Conservation (phyloP, 2,113 vertebrate genomes). For the Bombycilla garrulus region DNA sequence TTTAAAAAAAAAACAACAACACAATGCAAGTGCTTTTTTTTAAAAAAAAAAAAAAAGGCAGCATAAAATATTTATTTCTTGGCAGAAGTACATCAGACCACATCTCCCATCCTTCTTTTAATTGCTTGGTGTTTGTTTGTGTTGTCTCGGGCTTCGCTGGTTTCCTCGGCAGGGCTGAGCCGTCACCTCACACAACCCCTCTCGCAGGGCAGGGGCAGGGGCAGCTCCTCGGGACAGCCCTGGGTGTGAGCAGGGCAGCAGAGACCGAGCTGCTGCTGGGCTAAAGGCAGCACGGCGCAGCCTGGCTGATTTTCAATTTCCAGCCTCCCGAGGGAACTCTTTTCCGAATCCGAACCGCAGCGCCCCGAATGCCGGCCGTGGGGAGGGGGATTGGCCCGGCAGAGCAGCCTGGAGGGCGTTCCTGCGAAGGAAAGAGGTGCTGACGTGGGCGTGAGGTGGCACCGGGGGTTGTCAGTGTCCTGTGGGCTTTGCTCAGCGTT, state of each 20-base stretch:
- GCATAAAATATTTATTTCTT: constrained; percentile 33
- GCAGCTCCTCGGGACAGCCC: not conserved
- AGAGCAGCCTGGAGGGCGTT: not conserved
- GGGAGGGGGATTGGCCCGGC: not conserved
- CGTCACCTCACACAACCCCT: constrained; percentile 31
- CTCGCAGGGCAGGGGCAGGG: not conserved
- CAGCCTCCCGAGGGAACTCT: not conserved
- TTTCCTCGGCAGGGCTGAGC: not conserved
- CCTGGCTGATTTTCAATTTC: rapidly evolving
- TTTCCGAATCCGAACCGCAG: not conserved
- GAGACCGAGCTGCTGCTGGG: rapidly evolving
- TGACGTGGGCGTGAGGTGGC: not conserved
- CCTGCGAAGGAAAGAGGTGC: not conserved
- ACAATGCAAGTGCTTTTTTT: not conserved
- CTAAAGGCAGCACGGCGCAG: not conserved
- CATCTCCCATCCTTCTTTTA: constrained; percentile 53
- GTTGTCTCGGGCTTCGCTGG: constrained; percentile 43
- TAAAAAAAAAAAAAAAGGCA: not conserved
- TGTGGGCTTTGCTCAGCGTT: not conserved
- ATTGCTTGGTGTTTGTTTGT: constrained; percentile 53
- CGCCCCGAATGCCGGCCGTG: rapidly evolving
- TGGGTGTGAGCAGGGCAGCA: not conserved
- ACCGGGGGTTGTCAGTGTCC: not conserved
- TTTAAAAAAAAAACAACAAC: not conserved
- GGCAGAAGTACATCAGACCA: constrained; percentile 5